Percentiles rank a stretch among this genome's conserved stretches.
Evolutionary conservation across 2,797 vertebrate species (phyloP).

Genomic region (Chrosomus eos): DNA sequence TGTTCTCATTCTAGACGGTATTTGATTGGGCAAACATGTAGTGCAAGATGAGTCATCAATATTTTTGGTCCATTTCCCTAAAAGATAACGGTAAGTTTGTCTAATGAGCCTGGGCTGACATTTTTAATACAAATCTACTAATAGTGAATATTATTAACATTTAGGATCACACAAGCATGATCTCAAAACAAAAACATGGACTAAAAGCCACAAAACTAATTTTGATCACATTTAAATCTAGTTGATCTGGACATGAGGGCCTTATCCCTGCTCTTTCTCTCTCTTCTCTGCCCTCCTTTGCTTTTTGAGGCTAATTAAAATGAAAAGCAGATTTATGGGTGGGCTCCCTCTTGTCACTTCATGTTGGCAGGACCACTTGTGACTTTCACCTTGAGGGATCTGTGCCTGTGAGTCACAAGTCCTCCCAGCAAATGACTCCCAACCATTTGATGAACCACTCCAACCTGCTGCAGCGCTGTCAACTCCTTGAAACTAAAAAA

Average conservation of each 20-base stretch:
- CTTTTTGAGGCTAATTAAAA: conserved; percentile 66
- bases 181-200: background rate
- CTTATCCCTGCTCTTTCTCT: conserved; percentile 21
- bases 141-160: background rate
- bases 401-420: conserved; percentile 63
- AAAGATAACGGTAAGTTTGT: background rate
- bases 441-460: conserved; percentile 33
- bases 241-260: conserved; percentile 29
- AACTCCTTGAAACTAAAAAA: conserved; percentile 20
- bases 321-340: conserved; percentile 63
- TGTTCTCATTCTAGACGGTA: background rate
- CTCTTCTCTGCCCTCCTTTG: conserved; percentile 22
- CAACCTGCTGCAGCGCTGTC: conserved; percentile 17
- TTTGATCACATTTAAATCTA: background rate
- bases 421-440: conserved; percentile 49
- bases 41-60: background rate
- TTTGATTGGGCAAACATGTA: background rate
- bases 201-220: background rate
- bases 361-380: conserved; percentile 46
- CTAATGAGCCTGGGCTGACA: no score
- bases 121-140: background rate
- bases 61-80: background rate
- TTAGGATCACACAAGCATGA: background rate
- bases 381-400: conserved; percentile 62
- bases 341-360: conserved; percentile 62